These are phyloP conservation scores for Drosophila tropicalis DNA, from an alignment of 1,140 invertebrate species.

Conservation along the genomic window DNA sequence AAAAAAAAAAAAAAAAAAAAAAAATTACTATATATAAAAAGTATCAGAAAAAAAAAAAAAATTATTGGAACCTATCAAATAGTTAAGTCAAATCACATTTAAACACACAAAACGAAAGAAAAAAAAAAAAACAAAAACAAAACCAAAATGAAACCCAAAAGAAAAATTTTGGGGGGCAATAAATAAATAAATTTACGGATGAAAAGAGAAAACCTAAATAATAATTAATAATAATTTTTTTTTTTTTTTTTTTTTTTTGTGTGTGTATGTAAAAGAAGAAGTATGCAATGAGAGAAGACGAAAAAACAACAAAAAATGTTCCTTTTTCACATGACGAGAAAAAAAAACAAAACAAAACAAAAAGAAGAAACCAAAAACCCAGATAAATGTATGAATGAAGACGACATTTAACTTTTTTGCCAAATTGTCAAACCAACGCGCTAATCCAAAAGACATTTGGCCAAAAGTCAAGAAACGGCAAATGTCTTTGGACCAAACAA, in stretches of 20 bases:
- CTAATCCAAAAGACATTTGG: slow-evolving; percentile 72
- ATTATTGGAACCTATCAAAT: slow-evolving; percentile 65
- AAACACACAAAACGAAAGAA: slow-evolving; percentile 19
- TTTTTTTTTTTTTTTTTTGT: background rate
- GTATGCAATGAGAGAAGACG: background rate
- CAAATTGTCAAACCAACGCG: slow-evolving; percentile 80
- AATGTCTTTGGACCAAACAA: slow-evolving; percentile 50
- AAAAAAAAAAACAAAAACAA: slow-evolving; percentile 21
- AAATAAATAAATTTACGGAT: slow-evolving; percentile 31
- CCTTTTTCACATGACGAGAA: slow-evolving; percentile 51
- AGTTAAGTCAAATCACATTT: slow-evolving; percentile 61
- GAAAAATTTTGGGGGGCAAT: slow-evolving; percentile 3
- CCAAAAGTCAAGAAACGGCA: slow-evolving; percentile 41
- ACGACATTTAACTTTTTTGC: slow-evolving; percentile 68
- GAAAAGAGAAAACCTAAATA: slow-evolving; percentile 46
- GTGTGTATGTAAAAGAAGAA: background rate
- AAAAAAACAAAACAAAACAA: background rate
- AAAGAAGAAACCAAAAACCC: background rate
- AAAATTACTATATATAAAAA: slow-evolving; percentile 71
- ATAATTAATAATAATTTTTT: slow-evolving; percentile 1
- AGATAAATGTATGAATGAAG: background rate
- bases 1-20: slow-evolving; percentile 18
- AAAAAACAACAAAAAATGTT: slow-evolving; percentile 56
- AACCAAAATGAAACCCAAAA: slow-evolving; percentile 1
- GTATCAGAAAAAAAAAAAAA: slow-evolving; percentile 34